phyloP scores from a whole-genome alignment of 23 tunicate species.

The Oikopleura dioica region DNA sequence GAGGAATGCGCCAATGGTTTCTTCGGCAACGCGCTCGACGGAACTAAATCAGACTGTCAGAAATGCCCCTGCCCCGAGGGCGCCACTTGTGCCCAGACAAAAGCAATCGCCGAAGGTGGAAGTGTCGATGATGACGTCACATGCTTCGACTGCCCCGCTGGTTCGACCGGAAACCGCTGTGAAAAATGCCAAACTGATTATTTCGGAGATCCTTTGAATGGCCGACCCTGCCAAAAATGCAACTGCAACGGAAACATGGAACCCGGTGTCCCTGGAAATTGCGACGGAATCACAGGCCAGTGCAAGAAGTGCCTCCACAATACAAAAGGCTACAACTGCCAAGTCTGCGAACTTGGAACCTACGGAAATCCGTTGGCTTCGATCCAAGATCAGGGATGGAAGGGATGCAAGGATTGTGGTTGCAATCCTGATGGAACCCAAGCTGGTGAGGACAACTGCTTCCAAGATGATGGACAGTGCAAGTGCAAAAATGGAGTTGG shows the following conservation, averaged over 20 bases:
- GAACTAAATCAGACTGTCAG: constrained; percentile 55
- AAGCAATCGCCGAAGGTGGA: not conserved
- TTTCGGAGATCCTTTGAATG: constrained; percentile 64
- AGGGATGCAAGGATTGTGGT: not conserved
- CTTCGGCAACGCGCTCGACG: constrained; percentile 30
- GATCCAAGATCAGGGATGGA: not conserved
- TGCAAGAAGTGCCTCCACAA: constrained; percentile 37
- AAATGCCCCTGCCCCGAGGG: constrained; percentile 79
- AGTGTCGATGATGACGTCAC: constrained; percentile 27
- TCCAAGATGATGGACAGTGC: not conserved
- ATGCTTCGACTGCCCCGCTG: constrained; percentile 69
- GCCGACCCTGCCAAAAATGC: constrained; percentile 58
- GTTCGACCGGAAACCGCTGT: constrained; percentile 55
- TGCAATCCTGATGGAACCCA: not conserved
- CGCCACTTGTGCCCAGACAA: constrained; percentile 34
- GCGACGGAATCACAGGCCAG: not conserved
- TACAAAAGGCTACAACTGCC: constrained; percentile 73
- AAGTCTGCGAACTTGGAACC: constrained; percentile 47
- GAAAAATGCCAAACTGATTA: constrained; percentile 75
- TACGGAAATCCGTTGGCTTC: constrained; percentile 18
- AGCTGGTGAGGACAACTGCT: not conserved
- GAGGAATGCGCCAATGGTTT: constrained; percentile 60
- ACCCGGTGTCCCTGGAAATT: not conserved
- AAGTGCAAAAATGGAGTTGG: not conserved
- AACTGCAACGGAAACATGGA: constrained; percentile 82